Percentiles rank a stretch among this genome's conserved stretches.
Conservation (phyloP, 2,113 vertebrate genomes). For the Brachirus orientalis region DNA sequence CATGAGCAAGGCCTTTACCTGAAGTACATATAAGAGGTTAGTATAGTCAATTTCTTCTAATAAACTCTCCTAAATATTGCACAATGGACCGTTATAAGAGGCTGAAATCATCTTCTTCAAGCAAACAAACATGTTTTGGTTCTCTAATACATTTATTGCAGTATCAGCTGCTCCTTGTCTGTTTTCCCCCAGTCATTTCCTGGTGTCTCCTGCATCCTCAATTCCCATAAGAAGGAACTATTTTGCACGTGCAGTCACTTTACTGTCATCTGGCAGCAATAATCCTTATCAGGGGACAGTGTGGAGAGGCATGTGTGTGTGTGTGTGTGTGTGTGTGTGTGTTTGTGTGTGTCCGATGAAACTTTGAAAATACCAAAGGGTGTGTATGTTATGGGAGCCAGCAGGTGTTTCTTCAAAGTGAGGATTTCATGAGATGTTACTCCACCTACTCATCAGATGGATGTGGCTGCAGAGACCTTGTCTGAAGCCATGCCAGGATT, state of each 20-base stretch:
- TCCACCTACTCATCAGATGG: conserved; percentile 55
- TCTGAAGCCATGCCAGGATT: conserved; percentile 75
- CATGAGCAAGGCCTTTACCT: too few species aligned
- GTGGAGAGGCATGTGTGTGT: conserved; percentile 37
- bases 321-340: background rate
- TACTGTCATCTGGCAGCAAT: conserved; percentile 76
- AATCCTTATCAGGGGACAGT: conserved; percentile 55
- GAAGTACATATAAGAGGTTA: too few species aligned
- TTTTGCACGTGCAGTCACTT: conserved; percentile 49
- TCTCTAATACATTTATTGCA: background rate
- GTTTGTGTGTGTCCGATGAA: background rate
- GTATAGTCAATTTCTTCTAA: too few species aligned
- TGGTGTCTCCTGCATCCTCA: conserved; percentile 1
- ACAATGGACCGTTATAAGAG: too few species aligned
- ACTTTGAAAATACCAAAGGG: background rate
- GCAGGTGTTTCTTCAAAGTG: conserved; percentile 81
- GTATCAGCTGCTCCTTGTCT: background rate
- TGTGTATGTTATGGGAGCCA: background rate
- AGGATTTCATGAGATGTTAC: conserved; percentile 60
- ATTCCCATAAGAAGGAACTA: conserved; percentile 2
- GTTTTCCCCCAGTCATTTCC: conserved; percentile 4
- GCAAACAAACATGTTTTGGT: background rate
- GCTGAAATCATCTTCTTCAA: background rate
- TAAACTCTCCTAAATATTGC: too few species aligned
- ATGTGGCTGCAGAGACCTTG: conserved; percentile 21